These are phyloP conservation scores for Nematolebias whitei DNA, from an alignment of 2,113 vertebrate genomes.

Conservation along the genomic window DNA sequence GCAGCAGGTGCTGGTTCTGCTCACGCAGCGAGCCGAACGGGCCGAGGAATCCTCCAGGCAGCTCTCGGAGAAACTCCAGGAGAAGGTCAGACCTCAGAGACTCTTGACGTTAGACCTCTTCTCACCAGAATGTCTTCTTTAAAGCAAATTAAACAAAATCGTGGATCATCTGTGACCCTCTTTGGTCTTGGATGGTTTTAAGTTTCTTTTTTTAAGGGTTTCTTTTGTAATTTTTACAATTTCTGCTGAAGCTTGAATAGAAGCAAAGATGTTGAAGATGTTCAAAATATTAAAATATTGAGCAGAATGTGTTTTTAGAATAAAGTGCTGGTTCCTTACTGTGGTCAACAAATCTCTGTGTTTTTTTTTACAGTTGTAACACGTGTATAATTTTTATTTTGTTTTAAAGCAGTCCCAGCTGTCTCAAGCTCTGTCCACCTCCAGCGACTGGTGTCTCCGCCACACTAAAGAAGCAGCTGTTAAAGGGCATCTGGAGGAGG, in stretches of 20 bases:
- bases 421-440: slow-evolving; percentile 78
- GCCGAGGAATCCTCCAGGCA: slow-evolving; percentile 80
- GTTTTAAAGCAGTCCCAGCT: slow-evolving; percentile 81
- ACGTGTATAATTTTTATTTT: neutral
- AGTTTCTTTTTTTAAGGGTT: too few relatives aligned
- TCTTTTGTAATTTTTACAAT: too few relatives aligned
- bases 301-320: too few relatives aligned
- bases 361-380: too few relatives aligned
- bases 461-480: slow-evolving; percentile 83
- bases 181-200: too few relatives aligned
- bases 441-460: slow-evolving; percentile 84
- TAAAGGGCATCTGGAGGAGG: slow-evolving; percentile 82
- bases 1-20: slow-evolving; percentile 77
- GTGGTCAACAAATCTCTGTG: too few relatives aligned
- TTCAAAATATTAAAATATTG: too few relatives aligned
- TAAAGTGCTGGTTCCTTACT: too few relatives aligned
- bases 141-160: too few relatives aligned
- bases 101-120: neutral
- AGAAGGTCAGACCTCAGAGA: slow-evolving; percentile 81
- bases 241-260: too few relatives aligned
- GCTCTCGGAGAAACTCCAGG: slow-evolving; percentile 79
- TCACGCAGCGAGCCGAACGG: slow-evolving; percentile 84
- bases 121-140: neutral
- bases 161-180: too few relatives aligned
- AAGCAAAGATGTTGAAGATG: too few relatives aligned